phyloP scores from a whole-genome alignment of 1,140 invertebrate genomes.

The Aphelinus certus region DNA sequence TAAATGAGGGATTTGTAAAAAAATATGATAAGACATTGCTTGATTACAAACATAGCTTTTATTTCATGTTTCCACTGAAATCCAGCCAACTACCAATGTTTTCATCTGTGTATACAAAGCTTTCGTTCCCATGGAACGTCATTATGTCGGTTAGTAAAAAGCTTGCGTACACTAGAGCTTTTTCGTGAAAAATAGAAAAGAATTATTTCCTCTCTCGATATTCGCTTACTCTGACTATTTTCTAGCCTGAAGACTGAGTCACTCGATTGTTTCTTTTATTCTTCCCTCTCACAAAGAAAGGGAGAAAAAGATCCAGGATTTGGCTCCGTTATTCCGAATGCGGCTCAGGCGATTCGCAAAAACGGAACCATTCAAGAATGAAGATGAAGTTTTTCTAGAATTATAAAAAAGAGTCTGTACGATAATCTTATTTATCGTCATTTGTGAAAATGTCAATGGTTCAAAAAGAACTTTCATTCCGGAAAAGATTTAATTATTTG shows the following conservation, averaged over 20 bases:
- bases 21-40: neutral
- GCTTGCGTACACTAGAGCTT: slow-evolving; percentile 50
- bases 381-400: neutral
- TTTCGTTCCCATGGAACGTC: slow-evolving; percentile 49
- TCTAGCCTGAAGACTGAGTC: slow-evolving; percentile 47
- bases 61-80: slow-evolving; percentile 53
- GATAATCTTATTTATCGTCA: neutral
- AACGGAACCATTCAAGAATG: neutral
- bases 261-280: neutral
- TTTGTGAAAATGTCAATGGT: neutral
- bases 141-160: slow-evolving; percentile 52
- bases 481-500: neutral
- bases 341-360: neutral
- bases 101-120: slow-evolving; percentile 49
- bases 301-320: slow-evolving; percentile 4
- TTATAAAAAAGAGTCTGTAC: neutral
- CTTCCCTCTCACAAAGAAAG: neutral
- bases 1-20: slow-evolving; percentile 24
- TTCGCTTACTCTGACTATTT: slow-evolving; percentile 57
- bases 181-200: slow-evolving; percentile 38
- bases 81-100: slow-evolving; percentile 50
- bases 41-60: slow-evolving; percentile 50
- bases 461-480: neutral
- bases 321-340: neutral
- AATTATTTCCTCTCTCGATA: slow-evolving; percentile 46